Evolutionary conservation across 2,797 vertebrate species (phyloP).

Genomic region (Micropoecilia bifurca): DNA sequence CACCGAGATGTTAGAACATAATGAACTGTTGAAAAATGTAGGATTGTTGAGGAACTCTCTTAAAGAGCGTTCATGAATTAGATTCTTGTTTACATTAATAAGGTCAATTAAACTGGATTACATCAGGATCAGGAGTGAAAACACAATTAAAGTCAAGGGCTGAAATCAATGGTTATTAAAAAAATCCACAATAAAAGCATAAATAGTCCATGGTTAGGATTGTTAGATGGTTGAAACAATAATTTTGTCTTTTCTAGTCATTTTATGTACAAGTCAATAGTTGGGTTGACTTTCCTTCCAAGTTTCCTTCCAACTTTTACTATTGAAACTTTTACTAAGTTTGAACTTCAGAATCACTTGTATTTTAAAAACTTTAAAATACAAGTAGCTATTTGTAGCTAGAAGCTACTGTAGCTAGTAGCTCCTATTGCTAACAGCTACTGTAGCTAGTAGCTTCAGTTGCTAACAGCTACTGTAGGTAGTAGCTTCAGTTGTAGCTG

Average conservation of each 20-base stretch:
- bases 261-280: background rate
- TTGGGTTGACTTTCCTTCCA: background rate
- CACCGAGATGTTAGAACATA: slow-evolving; percentile 4
- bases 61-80: background rate
- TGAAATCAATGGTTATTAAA: background rate
- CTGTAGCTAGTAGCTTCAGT: no score
- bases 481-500: no score
- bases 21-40: background rate
- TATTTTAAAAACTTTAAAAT: no score
- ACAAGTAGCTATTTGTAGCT: no score
- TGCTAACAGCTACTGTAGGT: no score
- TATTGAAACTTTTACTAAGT: background rate
- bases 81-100: background rate
- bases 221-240: background rate
- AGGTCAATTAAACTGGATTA: background rate
- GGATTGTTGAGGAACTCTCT: background rate
- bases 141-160: background rate
- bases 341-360: background rate
- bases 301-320: background rate
- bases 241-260: background rate
- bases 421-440: no score
- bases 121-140: background rate
- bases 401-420: no score
- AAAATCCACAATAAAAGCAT: background rate
- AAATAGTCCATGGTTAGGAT: background rate